phyloP scores from a whole-genome alignment of 2,113 vertebrate species.

The Ifrita kowaldi region DNA sequence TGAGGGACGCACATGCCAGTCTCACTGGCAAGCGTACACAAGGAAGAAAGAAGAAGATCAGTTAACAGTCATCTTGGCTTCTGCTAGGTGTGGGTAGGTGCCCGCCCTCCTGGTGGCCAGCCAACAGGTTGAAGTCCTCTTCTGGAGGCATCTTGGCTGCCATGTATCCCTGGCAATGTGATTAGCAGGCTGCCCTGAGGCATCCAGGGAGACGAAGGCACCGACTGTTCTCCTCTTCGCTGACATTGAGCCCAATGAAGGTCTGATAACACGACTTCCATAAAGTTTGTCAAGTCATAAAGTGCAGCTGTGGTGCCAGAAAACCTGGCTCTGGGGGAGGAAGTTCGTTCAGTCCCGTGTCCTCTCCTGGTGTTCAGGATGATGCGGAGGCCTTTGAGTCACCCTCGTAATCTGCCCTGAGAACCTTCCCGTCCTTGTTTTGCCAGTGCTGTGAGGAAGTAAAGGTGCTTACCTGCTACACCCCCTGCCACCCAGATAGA shows the following conservation, averaged over 20 bases:
- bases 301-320: background rate
- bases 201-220: background rate
- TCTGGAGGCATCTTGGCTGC: background rate
- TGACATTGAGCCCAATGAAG: background rate
- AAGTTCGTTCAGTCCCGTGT: background rate
- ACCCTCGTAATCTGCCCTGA: background rate
- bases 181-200: background rate
- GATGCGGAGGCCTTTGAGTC: background rate
- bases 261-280: background rate
- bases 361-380: background rate
- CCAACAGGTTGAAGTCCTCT: conserved; percentile 22
- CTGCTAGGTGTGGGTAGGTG: background rate
- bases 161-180: background rate
- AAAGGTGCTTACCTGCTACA: conserved; percentile 80
- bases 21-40: background rate
- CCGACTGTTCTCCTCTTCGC: background rate
- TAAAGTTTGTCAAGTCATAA: background rate
- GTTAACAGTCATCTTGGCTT: background rate
- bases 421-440: background rate
- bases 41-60: background rate
- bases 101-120: background rate
- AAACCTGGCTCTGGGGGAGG: background rate
- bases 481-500: conserved; percentile 90
- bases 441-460: background rate
- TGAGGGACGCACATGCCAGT: rapidly evolving